Conservation (phyloP, 2,888 invertebrate genomes). For the Allophyes oxyacanthae region DNA sequence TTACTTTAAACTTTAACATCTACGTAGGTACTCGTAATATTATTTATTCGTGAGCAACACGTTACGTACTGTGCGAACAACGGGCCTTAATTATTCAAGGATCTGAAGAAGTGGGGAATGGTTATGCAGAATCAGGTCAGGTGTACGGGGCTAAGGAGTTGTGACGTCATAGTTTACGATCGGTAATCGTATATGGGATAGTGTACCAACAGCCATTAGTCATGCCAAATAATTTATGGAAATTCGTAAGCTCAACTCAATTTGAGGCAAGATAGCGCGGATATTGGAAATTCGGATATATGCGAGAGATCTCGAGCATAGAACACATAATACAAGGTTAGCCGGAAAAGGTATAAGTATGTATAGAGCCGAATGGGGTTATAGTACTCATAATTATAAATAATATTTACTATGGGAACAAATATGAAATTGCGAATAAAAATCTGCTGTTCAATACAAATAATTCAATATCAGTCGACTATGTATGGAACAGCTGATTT, state of each 20-base stretch:
- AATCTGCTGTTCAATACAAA: no score
- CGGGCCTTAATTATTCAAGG: slow-evolving; percentile 56
- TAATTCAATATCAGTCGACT: no score
- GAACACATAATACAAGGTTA: not conserved
- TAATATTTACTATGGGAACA: no score
- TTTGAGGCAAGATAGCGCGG: slow-evolving; percentile 4
- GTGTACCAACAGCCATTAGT: slow-evolving; percentile 18
- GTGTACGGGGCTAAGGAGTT: slow-evolving; percentile 30
- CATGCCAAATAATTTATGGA: slow-evolving; percentile 28
- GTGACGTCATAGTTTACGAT: slow-evolving; percentile 42
- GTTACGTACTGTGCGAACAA: slow-evolving; percentile 54
- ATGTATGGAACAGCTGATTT: no score
- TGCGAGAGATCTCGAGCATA: no score
- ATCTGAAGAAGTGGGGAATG: slow-evolving; percentile 49
- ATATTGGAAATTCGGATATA: slow-evolving; percentile 13
- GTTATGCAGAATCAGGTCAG: slow-evolving; percentile 54
- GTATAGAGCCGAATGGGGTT: no score
- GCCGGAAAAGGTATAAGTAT: no score
- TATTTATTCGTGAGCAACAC: slow-evolving; percentile 46
- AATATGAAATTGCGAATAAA: no score
- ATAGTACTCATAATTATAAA: no score
- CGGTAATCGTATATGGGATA: slow-evolving; percentile 7
- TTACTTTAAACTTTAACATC: slow-evolving; percentile 44
- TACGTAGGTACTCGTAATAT: slow-evolving; percentile 39
- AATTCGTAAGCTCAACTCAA: slow-evolving; percentile 24